phyloP scores from a whole-genome alignment of 1,140 invertebrate species.

The Anadara kagoshimensis region DNA sequence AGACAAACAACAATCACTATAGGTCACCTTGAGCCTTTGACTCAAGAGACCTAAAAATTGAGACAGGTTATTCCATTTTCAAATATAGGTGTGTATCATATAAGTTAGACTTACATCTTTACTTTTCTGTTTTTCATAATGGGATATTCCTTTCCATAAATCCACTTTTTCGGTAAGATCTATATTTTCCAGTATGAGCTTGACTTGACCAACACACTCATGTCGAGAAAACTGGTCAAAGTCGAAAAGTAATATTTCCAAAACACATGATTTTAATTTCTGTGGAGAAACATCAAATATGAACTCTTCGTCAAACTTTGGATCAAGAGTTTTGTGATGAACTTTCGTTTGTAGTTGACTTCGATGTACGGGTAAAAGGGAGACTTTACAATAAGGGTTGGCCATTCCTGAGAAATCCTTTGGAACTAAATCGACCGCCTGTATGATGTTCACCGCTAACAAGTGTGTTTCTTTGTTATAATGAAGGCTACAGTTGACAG shows the following conservation, averaged over 20 bases:
- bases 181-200: constrained; percentile 59
- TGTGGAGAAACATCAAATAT: constrained; percentile 66
- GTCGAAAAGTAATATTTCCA: constrained; percentile 70
- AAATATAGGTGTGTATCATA: too few species aligned
- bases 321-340: constrained; percentile 80
- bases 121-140: constrained; percentile 51
- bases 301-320: constrained; percentile 75
- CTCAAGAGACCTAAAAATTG: too few species aligned
- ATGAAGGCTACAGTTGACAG: constrained; percentile 64
- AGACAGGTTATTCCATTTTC: too few species aligned
- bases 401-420: constrained; percentile 64
- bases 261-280: constrained; percentile 50
- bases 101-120: constrained; percentile 53
- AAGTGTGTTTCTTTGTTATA: constrained; percentile 66
- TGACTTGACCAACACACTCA: constrained; percentile 69
- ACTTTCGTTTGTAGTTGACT: constrained; percentile 69
- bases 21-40: too few species aligned
- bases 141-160: constrained; percentile 66
- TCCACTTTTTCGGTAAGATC: constrained; percentile 64
- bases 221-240: constrained; percentile 70
- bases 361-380: constrained; percentile 60
- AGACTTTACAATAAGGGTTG: constrained; percentile 68
- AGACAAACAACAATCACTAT: too few species aligned
- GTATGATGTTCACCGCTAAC: constrained; percentile 66
- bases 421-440: constrained; percentile 67